phyloP scores from a whole-genome alignment of 2,113 vertebrate genomes.

The Triplophysa dalaica region DNA sequence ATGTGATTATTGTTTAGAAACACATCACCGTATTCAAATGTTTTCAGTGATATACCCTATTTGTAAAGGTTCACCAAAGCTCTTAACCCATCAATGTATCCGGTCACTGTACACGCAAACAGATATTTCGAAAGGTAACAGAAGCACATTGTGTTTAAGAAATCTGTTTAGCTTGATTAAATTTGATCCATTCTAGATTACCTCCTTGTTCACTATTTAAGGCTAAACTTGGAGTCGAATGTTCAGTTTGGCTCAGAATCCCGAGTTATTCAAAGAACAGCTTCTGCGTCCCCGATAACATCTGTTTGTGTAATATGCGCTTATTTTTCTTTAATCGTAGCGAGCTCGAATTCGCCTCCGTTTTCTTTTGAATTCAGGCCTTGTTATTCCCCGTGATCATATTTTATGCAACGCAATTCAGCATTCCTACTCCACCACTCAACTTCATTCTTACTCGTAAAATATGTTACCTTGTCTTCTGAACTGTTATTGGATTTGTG shows the following conservation, averaged over 20 bases:
- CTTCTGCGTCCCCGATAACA: constrained; percentile 39
- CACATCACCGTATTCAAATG: background rate
- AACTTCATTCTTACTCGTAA: constrained; percentile 31
- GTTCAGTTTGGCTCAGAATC: constrained; percentile 26
- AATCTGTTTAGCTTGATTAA: constrained; percentile 19
- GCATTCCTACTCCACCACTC: constrained; percentile 28
- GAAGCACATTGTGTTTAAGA: background rate
- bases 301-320: constrained; percentile 33
- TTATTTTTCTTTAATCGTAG: constrained; percentile 32
- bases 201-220: constrained; percentile 28
- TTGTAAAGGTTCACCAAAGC: background rate
- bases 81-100: background rate
- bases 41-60: background rate
- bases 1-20: constrained; percentile 45
- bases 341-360: constrained; percentile 8
- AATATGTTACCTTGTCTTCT: constrained; percentile 28
- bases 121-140: constrained; percentile 7
- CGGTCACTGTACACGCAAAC: background rate
- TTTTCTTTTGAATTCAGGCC: constrained; percentile 33
- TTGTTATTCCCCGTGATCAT: constrained; percentile 1
- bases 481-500: constrained; percentile 50
- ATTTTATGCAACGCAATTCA: constrained; percentile 20
- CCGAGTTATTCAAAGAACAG: background rate
- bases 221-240: constrained; percentile 22
- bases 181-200: constrained; percentile 37